A percentile compares a stretch with the other conserved stretches of the same genome.
These are phyloP conservation scores for Hylyphantes graminicola DNA, from an alignment of 1,140 invertebrate species.

Conservation along the genomic window DNA sequence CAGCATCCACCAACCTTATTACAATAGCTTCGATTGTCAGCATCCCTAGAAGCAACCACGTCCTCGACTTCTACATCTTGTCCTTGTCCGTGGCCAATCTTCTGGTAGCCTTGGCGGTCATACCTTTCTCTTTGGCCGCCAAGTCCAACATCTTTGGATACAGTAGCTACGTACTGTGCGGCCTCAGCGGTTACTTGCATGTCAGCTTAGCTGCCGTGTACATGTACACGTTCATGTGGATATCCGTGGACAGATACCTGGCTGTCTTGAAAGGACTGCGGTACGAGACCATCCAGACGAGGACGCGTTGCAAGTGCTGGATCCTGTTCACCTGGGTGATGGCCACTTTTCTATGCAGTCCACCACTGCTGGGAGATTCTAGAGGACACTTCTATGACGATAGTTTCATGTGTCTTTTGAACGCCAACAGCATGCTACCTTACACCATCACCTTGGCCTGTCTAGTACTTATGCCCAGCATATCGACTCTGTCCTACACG, in stretches of 20 bases:
- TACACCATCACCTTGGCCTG: slow-evolving; percentile 91
- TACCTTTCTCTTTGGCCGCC: slow-evolving; percentile 91
- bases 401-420: slow-evolving; percentile 91
- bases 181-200: slow-evolving; percentile 89
- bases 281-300: slow-evolving; percentile 93
- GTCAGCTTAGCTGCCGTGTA: slow-evolving; percentile 91
- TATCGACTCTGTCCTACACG: slow-evolving; percentile 93
- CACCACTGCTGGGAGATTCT: slow-evolving; percentile 84
- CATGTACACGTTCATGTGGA: slow-evolving; percentile 97
- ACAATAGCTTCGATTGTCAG: slow-evolving; percentile 90
- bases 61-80: slow-evolving; percentile 91
- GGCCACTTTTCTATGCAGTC: slow-evolving; percentile 87
- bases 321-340: slow-evolving; percentile 97
- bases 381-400: slow-evolving; percentile 85
- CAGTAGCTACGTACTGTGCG: slow-evolving; percentile 86
- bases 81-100: slow-evolving; percentile 92
- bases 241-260: slow-evolving; percentile 92
- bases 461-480: slow-evolving; percentile 89
- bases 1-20: slow-evolving; percentile 75
- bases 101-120: slow-evolving; percentile 86
- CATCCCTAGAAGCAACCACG: slow-evolving; percentile 89
- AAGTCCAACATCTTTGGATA: slow-evolving; percentile 78
- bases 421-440: slow-evolving; percentile 93
- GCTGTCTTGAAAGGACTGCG: slow-evolving; percentile 91
- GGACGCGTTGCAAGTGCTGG: slow-evolving; percentile 94